Evolutionary conservation across 2,888 invertebrate species (phyloP), one percentile per base, ranked within the genome.

Genomic region (Willowsia nigromaculata): DNA sequence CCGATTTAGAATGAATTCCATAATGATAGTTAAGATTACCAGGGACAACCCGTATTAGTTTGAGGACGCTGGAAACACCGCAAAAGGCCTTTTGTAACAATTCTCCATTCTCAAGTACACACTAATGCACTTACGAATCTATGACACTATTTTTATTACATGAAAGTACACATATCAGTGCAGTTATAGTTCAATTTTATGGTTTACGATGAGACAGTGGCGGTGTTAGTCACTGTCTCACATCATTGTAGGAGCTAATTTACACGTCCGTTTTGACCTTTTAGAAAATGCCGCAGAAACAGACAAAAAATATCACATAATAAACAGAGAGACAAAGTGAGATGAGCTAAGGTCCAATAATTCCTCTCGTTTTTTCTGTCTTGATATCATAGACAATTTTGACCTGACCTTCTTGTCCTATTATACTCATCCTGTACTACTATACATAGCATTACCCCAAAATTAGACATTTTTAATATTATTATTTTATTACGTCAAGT

Each of bases 231-330:
- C n/a, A n/a, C n/a, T n/a, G 13, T 3, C 43, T 11, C 71, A 76
- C 15, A 27, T 18, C 22, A 56, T 56, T 18, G 6, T 56, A 9
- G 56, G 6, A 13, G 62, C 56, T 81, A 87, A 87, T 87, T 87
- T 81, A 87, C 87, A 87, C 87, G 40, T 81, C 56, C 43, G 81
- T 27, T 59, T 59, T 27, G 88, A 88, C 88, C 88, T 88, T 88
- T 84, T 33, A 27, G 65, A 50, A 84, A 88, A 88, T 88, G 83
- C 78, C 83, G 88, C 50, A 76, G 74, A 88, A 82, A 22, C 22
- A 40, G 47, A 43, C 22, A 47, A 47, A 43, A 78, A 15, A 78
- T 25, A 18, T n/a, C n/a, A n/a, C n/a, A n/a, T n/a, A n/a, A n/a
- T n/a, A n/a, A 53, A 53, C 5, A 18, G 6, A 53, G 18, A 53